phyloP scores from a whole-genome alignment of 2,888 invertebrate species.

The Lymantria monacha region DNA sequence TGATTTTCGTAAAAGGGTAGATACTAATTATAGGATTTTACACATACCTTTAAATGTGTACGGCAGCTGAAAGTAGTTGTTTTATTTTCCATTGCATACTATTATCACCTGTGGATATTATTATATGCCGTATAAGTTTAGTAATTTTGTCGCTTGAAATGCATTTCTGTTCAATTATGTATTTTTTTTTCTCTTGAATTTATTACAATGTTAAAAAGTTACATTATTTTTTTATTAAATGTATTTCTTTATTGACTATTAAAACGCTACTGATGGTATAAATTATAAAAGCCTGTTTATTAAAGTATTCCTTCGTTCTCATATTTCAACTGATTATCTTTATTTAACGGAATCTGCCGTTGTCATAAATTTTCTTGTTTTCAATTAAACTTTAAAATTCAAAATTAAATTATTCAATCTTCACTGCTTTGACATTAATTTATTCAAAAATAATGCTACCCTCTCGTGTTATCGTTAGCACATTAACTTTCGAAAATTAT shows the following conservation, averaged over 20 bases:
- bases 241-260: constrained; percentile 8
- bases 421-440: not conserved
- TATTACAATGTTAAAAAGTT: not conserved
- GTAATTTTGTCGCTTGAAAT: not conserved
- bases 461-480: not conserved
- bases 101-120: not conserved
- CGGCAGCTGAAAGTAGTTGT: not conserved
- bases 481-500: not conserved
- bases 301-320: constrained; percentile 3
- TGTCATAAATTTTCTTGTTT: not conserved
- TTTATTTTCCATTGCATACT: not conserved
- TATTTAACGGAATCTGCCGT: constrained; percentile 3
- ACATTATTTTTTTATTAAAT: constrained; percentile 6
- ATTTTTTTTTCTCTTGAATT: not conserved
- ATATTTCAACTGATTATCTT: constrained; percentile 6
- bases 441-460: not conserved
- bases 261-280: constrained; percentile 8
- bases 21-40: too few relatives aligned
- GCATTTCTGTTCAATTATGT: not conserved
- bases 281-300: constrained; percentile 7
- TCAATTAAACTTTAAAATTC: not conserved
- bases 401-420: not conserved
- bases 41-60: not conserved
- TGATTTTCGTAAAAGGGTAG: too few relatives aligned
- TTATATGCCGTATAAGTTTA: not conserved